Base-by-base conservation (phyloP, 2,113 vertebrate genomes). In the Rhinogobius similis region DNA sequence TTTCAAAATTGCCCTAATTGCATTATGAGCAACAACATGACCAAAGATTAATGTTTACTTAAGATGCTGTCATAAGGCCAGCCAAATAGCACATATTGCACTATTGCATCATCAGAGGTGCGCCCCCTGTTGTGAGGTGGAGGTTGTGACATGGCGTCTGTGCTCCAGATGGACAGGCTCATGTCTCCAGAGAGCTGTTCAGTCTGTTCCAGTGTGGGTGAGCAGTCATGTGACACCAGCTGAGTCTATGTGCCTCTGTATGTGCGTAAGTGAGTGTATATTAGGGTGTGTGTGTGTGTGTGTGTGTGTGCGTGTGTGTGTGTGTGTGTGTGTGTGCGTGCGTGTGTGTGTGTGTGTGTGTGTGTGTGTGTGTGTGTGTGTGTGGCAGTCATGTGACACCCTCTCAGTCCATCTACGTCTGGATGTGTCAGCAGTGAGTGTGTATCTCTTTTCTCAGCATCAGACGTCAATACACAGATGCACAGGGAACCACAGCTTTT, bases 111-210 rank as follows among this genome's bases (percentile, higher is more conserved):
- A 48, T n/a, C 18, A 20, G 56, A 1, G 2, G 2, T 20, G 16
- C 6, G 56, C 27, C 56, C 56, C 27, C 7, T 46, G 26, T 59
- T 13, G n/a, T n/a, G n/a, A n/a, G n/a, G n/a, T n/a, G n/a, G n/a
- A n/a, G n/a, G 55, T 9, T 58, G 27, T 2, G 55, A 58, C 55
- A 58, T 8, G 24, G 26, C 55, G 66, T 80, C 53, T 79, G 79
- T 10, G 43, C 61, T 24, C 82, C 87, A 87, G 86, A 87, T 87
- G 85, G 85, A 86, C 32, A 21, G 67, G 59, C 68, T 83, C 80
- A 76, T 72, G 68, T 67, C 73, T 59, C 9, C 1, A 23, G 39
- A 56, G 56, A 64, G 70, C 56, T 79, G 70, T 65, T 58, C 12
- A 5, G 2, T 29, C 2, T 29, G 29, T 29, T 5, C 29, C 21